Percentiles rank a stretch among this genome's conserved stretches.
phyloP scores from a whole-genome alignment of 2,888 invertebrate species.

The Drosophila imparisetae region DNA sequence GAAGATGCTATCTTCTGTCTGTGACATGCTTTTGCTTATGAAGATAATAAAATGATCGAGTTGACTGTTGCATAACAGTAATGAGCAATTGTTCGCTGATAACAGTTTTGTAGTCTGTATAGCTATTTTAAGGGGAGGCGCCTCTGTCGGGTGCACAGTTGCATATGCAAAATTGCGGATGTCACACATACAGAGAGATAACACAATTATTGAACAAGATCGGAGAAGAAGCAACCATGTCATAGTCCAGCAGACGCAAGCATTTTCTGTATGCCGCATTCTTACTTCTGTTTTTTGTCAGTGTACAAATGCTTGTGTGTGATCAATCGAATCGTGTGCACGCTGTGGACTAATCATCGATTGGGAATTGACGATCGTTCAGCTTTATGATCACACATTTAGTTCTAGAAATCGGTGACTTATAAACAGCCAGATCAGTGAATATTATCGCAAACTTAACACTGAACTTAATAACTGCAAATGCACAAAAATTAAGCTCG shows the following conservation, averaged over 20 bases:
- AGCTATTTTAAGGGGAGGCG: constrained; percentile 16
- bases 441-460: background rate
- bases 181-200: background rate
- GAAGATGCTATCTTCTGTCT: background rate
- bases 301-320: background rate
- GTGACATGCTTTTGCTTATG: background rate
- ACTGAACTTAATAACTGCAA: background rate
- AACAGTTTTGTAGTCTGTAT: constrained; percentile 23
- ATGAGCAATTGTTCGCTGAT: background rate
- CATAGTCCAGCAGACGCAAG: background rate
- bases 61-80: constrained; percentile 20
- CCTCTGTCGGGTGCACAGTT: constrained; percentile 6
- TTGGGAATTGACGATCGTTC: background rate
- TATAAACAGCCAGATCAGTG: background rate
- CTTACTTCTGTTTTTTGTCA: background rate
- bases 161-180: background rate
- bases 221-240: background rate
- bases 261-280: background rate
- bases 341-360: constrained; percentile 17
- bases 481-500: constrained; percentile 8
- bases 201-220: background rate
- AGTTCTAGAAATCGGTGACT: background rate
- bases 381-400: constrained; percentile 27
- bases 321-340: constrained; percentile 13
- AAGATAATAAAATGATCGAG: constrained; percentile 4